phyloP scores from a whole-genome alignment of 2,113 vertebrate genomes.

The Tiliqua scincoides region DNA sequence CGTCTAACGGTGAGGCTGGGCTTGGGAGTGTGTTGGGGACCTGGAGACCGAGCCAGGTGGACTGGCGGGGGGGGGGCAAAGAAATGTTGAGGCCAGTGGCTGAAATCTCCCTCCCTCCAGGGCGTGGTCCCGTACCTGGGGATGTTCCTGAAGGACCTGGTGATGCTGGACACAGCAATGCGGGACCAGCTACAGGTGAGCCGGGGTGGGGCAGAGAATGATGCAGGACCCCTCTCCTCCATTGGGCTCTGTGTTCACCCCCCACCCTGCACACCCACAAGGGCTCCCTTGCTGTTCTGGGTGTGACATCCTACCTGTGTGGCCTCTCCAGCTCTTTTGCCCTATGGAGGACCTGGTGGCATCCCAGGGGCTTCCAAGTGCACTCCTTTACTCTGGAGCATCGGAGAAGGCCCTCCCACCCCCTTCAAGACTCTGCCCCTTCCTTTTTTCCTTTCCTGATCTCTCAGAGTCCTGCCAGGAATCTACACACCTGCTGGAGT shows the following conservation, averaged over 20 bases:
- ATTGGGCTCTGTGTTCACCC: too few species aligned
- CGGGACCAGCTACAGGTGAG: slow-evolving; percentile 86
- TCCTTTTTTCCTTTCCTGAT: too few species aligned
- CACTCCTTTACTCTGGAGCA: neutral
- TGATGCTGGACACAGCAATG: slow-evolving; percentile 90
- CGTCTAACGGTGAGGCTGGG: slow-evolving; percentile 64
- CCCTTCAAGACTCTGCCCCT: too few species aligned
- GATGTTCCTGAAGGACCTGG: slow-evolving; percentile 89
- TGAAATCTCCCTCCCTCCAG: slow-evolving; percentile 22
- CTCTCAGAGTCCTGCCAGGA: too few species aligned
- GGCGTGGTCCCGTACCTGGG: slow-evolving; percentile 90
- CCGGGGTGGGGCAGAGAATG: too few species aligned
- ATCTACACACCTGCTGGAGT: too few species aligned
- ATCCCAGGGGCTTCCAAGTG: neutral
- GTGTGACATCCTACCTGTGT: too few species aligned
- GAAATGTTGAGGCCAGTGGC: neutral
- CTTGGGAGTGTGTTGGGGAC: neutral
- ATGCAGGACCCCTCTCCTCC: slow-evolving; percentile 72
- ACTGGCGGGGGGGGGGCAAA: slow-evolving; percentile 37
- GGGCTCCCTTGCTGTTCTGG: too few species aligned
- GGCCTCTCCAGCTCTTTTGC: neutral
- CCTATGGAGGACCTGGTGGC: neutral
- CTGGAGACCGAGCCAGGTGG: too few species aligned
- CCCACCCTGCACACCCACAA: too few species aligned
- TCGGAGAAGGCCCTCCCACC: neutral